Percentiles rank a stretch among this genome's conserved stretches.
phyloP scores from a whole-genome alignment of 1,140 invertebrate species.

The Caenorhabditis inopinata region DNA sequence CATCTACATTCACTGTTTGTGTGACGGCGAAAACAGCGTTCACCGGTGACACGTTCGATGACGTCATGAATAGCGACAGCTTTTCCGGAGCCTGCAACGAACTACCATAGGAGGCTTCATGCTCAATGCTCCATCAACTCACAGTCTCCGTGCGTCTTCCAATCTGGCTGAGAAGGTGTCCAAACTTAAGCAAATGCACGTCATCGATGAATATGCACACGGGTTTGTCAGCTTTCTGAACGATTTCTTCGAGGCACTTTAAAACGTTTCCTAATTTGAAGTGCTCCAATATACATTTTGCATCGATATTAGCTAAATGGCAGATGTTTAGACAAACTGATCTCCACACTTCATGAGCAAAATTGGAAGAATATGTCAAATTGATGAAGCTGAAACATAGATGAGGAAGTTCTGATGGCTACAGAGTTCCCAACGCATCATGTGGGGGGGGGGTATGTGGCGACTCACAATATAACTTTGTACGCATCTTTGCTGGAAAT shows the following conservation, averaged over 20 bases:
- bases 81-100: slow-evolving; percentile 40
- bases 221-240: slow-evolving; percentile 39
- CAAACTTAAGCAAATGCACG: slow-evolving; percentile 43
- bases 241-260: slow-evolving; percentile 22
- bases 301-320: background rate
- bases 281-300: background rate
- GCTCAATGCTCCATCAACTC: background rate
- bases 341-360: slow-evolving; percentile 49
- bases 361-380: slow-evolving; percentile 45
- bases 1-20: slow-evolving; percentile 43
- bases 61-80: slow-evolving; percentile 27
- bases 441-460: background rate
- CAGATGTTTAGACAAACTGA: slow-evolving; percentile 21
- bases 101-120: too few relatives aligned
- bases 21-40: slow-evolving; percentile 43
- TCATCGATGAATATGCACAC: slow-evolving; percentile 49
- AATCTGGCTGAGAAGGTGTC: slow-evolving; percentile 43
- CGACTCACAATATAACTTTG: slow-evolving; percentile 33
- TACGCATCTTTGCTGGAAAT: slow-evolving; percentile 17
- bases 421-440: too few relatives aligned
- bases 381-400: slow-evolving; percentile 41
- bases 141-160: slow-evolving; percentile 34
- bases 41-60: slow-evolving; percentile 24
- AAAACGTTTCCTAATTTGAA: background rate
- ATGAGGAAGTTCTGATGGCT: too few relatives aligned